These are phyloP conservation scores for Xestia c-nigrum DNA, from an alignment of 2,888 invertebrate species.

Conservation along the genomic window DNA sequence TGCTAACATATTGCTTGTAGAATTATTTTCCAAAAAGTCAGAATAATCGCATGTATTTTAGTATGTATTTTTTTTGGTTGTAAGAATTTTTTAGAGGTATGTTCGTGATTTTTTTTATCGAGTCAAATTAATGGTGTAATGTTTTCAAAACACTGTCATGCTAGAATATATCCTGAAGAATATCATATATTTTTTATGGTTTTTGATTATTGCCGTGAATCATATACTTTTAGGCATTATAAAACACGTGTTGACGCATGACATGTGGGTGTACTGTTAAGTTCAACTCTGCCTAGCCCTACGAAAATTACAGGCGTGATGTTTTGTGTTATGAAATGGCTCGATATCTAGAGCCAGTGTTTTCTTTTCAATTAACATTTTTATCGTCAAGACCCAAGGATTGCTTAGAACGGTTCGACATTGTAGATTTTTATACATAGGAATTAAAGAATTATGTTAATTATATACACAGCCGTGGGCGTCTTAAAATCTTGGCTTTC, in stretches of 20 bases:
- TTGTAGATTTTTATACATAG: neutral
- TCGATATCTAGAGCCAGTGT: neutral
- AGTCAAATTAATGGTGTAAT: no score
- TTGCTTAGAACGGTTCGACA: neutral
- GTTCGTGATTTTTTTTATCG: no score
- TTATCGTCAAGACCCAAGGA: neutral
- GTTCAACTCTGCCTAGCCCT: neutral
- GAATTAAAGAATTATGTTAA: slow-evolving; percentile 35
- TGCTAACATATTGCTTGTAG: no score
- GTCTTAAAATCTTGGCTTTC: slow-evolving; percentile 3
- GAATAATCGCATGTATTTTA: no score
- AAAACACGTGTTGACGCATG: neutral
- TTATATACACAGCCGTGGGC: neutral
- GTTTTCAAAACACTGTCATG: no score
- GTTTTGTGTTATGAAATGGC: neutral
- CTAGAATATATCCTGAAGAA: no score
- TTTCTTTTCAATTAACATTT: neutral
- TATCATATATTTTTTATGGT: no score
- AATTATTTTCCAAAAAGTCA: no score
- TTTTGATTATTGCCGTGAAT: no score
- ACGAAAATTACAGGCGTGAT: neutral
- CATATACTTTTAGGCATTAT: no score
- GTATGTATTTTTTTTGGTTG: no score
- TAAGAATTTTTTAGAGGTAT: no score
- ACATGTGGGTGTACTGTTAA: neutral